Evolutionary conservation across 2,888 invertebrate species (phyloP).

Genomic region (Leptothorax acervorum): DNA sequence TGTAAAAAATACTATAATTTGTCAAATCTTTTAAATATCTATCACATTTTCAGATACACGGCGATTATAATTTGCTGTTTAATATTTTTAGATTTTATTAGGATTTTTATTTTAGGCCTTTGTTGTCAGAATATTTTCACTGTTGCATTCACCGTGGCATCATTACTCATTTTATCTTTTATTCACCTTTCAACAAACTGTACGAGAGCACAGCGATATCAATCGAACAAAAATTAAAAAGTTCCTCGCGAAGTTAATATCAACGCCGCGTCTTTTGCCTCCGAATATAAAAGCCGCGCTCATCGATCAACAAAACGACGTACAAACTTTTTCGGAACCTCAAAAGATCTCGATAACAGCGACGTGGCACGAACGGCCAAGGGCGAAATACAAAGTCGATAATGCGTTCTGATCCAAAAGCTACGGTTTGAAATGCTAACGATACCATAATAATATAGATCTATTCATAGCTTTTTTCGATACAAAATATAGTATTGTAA

Average conservation of each 20-base stretch:
- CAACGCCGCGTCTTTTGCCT: conserved; percentile 43
- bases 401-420: conserved; percentile 59
- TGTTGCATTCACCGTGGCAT: conserved; percentile 28
- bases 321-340: conserved; percentile 51
- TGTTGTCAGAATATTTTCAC: conserved; percentile 23
- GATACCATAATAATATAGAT: conserved; percentile 17
- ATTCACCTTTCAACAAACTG: conserved; percentile 41
- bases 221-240: conserved; percentile 54
- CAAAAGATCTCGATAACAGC: conserved; percentile 51
- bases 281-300: conserved; percentile 46
- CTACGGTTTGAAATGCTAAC: conserved; percentile 17
- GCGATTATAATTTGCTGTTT: conserved; percentile 1
- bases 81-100: conserved; percentile 15
- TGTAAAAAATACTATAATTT: conserved; percentile 3
- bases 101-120: background rate
- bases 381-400: conserved; percentile 50
- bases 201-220: conserved; percentile 35
- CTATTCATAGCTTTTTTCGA: background rate
- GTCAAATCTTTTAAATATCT: background rate
- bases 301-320: conserved; percentile 54
- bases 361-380: conserved; percentile 40
- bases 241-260: conserved; percentile 44
- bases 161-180: conserved; percentile 37
- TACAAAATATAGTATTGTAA: background rate
- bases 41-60: background rate